Conservation (phyloP, 2,888 invertebrate species). For the Nesidiocoris tenuis region DNA sequence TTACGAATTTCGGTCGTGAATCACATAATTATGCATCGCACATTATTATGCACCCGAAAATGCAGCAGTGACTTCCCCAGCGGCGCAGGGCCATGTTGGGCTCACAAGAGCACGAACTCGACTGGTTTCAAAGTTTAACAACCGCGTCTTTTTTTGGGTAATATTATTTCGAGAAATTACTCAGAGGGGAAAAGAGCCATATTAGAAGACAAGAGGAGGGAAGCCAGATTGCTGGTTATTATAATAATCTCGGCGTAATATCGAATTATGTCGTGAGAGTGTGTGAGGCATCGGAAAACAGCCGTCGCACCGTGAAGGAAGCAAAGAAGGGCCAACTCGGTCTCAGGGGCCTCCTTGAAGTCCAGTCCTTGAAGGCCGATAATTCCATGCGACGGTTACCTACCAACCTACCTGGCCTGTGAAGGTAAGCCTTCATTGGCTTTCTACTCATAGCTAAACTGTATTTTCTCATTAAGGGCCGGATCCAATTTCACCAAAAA, state of each 20-base stretch:
- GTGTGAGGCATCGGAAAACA: conserved; percentile 12
- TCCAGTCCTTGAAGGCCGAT: too few species aligned
- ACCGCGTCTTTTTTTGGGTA: conserved; percentile 48
- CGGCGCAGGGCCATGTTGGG: conserved; percentile 38
- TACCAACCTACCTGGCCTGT: too few species aligned
- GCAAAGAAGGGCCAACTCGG: not conserved
- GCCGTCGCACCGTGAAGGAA: conserved; percentile 5
- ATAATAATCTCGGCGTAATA: conserved; percentile 49
- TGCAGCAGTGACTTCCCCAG: too few species aligned
- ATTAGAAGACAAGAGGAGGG: not conserved
- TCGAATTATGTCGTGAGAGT: conserved; percentile 46
- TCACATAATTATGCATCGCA: too few species aligned
- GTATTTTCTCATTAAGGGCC: too few species aligned
- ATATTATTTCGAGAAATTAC: conserved; percentile 49
- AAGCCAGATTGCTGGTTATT: conserved; percentile 40
- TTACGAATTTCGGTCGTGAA: too few species aligned
- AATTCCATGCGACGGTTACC: conserved; percentile 48
- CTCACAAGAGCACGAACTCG: conserved; percentile 45
- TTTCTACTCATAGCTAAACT: too few species aligned
- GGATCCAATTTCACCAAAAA: too few species aligned
- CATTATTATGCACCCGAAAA: too few species aligned
- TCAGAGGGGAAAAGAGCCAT: conserved; percentile 43
- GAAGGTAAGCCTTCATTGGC: not conserved
- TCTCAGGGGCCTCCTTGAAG: conserved; percentile 15
- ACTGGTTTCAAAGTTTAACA: conserved; percentile 47